phyloP scores from a whole-genome alignment of 2,797 vertebrate species.

The Cichlasoma orientale region DNA sequence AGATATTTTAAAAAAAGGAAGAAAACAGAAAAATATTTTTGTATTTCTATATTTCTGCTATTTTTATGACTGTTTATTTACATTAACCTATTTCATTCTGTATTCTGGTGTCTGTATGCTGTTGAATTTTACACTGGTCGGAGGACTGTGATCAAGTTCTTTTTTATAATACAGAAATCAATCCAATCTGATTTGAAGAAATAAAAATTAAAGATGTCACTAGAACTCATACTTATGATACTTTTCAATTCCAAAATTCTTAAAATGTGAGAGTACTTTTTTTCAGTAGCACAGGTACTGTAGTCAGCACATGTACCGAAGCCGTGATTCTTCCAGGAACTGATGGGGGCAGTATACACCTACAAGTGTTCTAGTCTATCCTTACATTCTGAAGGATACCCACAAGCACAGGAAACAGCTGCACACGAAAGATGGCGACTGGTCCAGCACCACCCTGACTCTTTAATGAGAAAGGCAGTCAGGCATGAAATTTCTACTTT shows the following conservation, averaged over 20 bases:
- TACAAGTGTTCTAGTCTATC: too few relatives aligned
- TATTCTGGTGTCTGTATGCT: not conserved
- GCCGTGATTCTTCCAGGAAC: rapidly evolving
- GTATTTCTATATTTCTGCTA: not conserved
- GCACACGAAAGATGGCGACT: too few relatives aligned
- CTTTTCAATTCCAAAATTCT: too few relatives aligned
- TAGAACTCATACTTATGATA: too few relatives aligned
- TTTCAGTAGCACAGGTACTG: too few relatives aligned
- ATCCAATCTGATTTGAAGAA: not conserved
- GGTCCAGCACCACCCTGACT: too few relatives aligned
- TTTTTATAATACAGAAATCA: not conserved
- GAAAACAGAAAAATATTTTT: not conserved
- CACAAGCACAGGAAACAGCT: too few relatives aligned
- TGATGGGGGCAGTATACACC: not conserved
- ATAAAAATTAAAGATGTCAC: not conserved
- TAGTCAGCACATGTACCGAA: too few relatives aligned
- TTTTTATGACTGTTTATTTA: not conserved
- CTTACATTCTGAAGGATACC: too few relatives aligned
- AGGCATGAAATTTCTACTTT: too few relatives aligned
- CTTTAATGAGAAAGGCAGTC: too few relatives aligned
- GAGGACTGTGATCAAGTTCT: not conserved
- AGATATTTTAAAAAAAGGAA: not conserved
- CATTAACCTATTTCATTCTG: not conserved
- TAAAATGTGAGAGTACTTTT: not conserved
- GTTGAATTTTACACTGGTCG: not conserved